A percentile compares a stretch with the other conserved stretches of the same genome.
phyloP scores from a whole-genome alignment of 2,113 vertebrate genomes.

The Lagopus muta region DNA sequence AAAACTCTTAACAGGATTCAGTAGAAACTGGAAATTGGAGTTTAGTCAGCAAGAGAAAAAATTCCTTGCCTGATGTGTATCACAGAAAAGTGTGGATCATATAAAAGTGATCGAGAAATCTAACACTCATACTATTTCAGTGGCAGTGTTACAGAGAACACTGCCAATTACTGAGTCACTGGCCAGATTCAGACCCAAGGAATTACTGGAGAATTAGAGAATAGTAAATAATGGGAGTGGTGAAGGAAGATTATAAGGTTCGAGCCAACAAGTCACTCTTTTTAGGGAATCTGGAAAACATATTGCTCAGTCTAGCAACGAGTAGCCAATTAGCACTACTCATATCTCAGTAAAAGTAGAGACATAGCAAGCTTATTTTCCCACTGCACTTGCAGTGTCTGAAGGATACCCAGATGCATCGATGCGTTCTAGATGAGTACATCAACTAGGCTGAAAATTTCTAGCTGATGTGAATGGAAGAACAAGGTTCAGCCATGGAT shows the following conservation, averaged over 20 bases:
- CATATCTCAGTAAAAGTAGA: background rate
- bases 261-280: slow-evolving; percentile 7
- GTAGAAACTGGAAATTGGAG: background rate
- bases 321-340: background rate
- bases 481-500: background rate
- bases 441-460: background rate
- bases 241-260: background rate
- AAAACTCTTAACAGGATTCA: background rate
- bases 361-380: background rate
- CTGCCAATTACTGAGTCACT: slow-evolving; percentile 57
- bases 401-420: background rate
- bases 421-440: background rate
- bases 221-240: slow-evolving; percentile 50
- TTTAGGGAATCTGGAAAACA: slow-evolving; percentile 43
- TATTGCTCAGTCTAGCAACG: background rate
- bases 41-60: background rate
- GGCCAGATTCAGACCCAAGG: slow-evolving; percentile 19
- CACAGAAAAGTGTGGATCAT: background rate
- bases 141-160: background rate
- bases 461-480: background rate
- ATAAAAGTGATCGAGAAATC: slow-evolving; percentile 1
- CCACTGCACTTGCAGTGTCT: background rate
- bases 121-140: background rate
- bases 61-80: background rate
- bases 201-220: slow-evolving; percentile 29